Evolutionary conservation across 2,113 vertebrate genomes (phyloP), one percentile per base, ranked within the genome.

Genomic region (Xenus cinereus): DNA sequence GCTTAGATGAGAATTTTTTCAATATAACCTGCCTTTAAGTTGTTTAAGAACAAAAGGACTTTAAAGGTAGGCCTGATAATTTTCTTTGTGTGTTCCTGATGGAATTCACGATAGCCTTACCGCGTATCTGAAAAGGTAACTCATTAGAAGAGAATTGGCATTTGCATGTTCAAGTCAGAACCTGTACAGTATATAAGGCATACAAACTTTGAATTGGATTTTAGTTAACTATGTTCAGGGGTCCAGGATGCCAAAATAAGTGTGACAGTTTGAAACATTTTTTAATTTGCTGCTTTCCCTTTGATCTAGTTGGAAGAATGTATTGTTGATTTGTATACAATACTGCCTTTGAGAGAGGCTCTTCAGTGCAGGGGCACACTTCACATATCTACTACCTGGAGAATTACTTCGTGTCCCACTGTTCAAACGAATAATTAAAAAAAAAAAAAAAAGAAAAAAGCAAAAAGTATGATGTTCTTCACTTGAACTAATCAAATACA

Each of bases 171-270:
- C 94, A 96, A 98, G 89, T 98, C 97, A 98, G 98, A 98, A 98
- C 98, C 98, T 98, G 97, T 98, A 98, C 97, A 97, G 97, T 98
- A 97, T 97, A 96, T 97, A 97, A 94, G 95, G 96, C 95, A 95
- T 97, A 98, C 98, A 98, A 98, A 98, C 98, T 98, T 98, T 78
- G 98, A 98, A 98, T 98, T 98, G 98, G 96, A 98, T 97, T 97
- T 97, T 94, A 97, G 91, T 98, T 97, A 92, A 97, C 94, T 89
- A 71, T 96, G 81, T 98, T 98, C 98, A 97, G 98, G 98, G 98
- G 98, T 98, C 98, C 98, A 98, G 98, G 98, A 99, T 99, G 98
- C 99, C 99, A 98, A 98, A 98, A 98, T 97, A 97, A 97, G 96
- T 98, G 96, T 98, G 97, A 98, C 97, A 96, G 97, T 98, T 98